phyloP scores from a whole-genome alignment of 2,797 vertebrate genomes.

The Jordanella pulchra region DNA sequence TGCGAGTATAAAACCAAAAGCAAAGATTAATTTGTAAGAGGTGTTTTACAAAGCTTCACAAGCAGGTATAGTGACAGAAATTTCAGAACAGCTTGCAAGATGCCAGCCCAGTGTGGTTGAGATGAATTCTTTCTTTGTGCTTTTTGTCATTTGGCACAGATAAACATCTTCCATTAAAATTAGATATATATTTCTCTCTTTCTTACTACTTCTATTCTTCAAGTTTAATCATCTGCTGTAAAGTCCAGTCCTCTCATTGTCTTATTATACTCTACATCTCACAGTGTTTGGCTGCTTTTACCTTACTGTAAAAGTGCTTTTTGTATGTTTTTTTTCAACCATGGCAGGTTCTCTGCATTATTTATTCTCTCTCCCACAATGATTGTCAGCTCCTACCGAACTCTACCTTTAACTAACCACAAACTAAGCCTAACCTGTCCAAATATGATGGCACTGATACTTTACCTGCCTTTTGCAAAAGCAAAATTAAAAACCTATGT shows the following conservation, averaged over 20 bases:
- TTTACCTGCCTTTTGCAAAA: background rate
- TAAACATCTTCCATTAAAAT: background rate
- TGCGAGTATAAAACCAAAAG: too few species aligned
- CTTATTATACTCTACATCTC: background rate
- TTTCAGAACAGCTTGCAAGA: background rate
- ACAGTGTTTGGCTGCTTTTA: background rate
- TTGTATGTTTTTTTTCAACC: background rate
- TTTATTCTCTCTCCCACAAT: background rate
- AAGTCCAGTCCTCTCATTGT: too few species aligned
- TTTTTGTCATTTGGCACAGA: background rate
- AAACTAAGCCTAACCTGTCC: background rate
- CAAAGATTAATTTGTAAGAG: too few species aligned
- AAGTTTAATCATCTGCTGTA: too few species aligned
- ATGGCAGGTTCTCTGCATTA: background rate
- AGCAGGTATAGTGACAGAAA: background rate
- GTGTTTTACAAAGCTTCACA: background rate
- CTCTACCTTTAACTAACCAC: too few species aligned
- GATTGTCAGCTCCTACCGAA: background rate
- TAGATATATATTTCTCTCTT: background rate
- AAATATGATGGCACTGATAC: background rate
- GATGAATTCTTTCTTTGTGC: background rate
- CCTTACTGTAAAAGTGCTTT: background rate
- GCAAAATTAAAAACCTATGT: background rate
- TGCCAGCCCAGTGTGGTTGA: background rate
- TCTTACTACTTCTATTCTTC: background rate